phyloP scores from a whole-genome alignment of 2,797 vertebrate species.

The Thamnophis elegans region DNA sequence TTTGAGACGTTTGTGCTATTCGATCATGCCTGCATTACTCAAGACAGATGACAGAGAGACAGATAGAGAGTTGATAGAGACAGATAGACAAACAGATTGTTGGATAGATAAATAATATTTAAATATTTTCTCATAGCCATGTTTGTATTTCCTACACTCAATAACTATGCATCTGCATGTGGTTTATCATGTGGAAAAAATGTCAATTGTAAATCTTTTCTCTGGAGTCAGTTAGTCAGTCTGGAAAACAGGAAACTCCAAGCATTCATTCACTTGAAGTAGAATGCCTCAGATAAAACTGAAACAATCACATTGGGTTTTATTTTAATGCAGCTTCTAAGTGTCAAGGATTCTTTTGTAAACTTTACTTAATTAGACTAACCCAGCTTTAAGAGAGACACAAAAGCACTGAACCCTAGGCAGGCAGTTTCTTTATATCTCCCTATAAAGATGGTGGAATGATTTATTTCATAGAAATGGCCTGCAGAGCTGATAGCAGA shows the following conservation, averaged over 20 bases:
- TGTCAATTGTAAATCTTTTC: constrained; percentile 24
- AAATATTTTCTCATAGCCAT: not conserved
- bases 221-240: constrained; percentile 11
- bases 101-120: not conserved
- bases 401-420: not conserved
- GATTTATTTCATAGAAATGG: not conserved
- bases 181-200: not conserved
- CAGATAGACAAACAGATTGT: not conserved
- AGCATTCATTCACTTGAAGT: constrained; percentile 14
- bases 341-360: not conserved
- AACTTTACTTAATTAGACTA: not conserved
- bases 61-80: not conserved
- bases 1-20: not conserved
- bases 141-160: not conserved
- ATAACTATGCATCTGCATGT: constrained; percentile 1
- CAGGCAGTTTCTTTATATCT: not conserved
- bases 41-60: not conserved
- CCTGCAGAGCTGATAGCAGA: no score
- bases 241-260: constrained; percentile 2
- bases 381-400: not conserved
- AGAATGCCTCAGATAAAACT: constrained; percentile 35
- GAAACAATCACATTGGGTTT: constrained; percentile 18
- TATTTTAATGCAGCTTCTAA: not conserved
- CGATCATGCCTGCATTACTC: not conserved
- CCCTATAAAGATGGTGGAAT: not conserved